phyloP scores from a whole-genome alignment of 64 coral and sea anemone species.

The Stichodactyla helianthus region DNA sequence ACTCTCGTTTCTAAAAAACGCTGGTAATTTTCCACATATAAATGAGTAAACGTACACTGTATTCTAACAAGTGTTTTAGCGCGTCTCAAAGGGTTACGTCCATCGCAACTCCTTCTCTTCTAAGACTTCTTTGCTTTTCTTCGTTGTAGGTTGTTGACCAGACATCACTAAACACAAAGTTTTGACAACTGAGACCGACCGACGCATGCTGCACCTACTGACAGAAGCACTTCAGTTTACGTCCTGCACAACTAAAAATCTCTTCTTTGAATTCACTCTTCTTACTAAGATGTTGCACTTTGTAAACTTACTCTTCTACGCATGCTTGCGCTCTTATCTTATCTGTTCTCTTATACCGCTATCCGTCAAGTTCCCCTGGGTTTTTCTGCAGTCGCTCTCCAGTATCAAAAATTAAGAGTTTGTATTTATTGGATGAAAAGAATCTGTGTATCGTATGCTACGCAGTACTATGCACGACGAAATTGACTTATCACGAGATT shows the following conservation, averaged over 20 bases:
- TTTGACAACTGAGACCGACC: neutral
- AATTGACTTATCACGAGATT: too few relatives aligned
- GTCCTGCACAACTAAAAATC: neutral
- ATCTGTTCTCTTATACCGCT: neutral
- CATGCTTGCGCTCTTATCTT: neutral
- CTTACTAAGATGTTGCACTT: neutral
- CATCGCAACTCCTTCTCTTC: neutral
- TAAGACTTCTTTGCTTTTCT: conserved; percentile 15
- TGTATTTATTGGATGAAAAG: too few relatives aligned
- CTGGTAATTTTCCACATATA: neutral
- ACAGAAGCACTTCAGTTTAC: neutral
- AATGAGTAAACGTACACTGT: neutral
- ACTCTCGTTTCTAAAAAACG: neutral
- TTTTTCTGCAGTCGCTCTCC: too few relatives aligned
- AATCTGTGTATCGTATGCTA: too few relatives aligned
- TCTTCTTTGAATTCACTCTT: neutral
- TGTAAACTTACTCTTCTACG: neutral
- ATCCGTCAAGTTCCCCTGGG: too few relatives aligned
- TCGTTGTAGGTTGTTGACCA: conserved; percentile 20
- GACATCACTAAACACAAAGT: conserved; percentile 6
- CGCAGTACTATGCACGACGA: too few relatives aligned
- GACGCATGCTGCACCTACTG: neutral
- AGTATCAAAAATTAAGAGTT: too few relatives aligned
- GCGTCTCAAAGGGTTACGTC: neutral
- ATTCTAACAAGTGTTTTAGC: neutral